Conservation (phyloP, 30 jellyfish, hydroid and myxozoan species). For the Aurelia coerulea region DNA sequence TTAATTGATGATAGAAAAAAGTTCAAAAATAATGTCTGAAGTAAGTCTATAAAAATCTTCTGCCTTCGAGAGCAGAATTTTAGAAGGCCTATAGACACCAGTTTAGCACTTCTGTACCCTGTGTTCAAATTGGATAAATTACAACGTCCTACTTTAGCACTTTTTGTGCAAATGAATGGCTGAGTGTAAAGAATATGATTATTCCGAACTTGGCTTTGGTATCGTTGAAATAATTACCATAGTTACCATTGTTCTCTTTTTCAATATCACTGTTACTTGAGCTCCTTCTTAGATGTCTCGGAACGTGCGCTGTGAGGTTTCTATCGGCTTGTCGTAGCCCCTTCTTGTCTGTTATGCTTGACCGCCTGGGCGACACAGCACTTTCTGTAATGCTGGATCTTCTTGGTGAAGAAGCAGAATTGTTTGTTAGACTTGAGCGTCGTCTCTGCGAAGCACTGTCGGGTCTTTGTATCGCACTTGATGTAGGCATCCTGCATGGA, state of each 20-base stretch:
- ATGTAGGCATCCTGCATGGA: conserved; percentile 51
- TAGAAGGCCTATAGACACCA: too few species aligned
- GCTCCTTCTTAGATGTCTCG: conserved; percentile 46
- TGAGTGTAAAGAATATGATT: too few species aligned
- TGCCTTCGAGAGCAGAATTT: neutral
- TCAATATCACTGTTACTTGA: conserved; percentile 37
- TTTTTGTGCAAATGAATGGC: too few species aligned
- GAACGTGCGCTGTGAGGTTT: conserved; percentile 15
- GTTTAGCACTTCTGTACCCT: too few species aligned
- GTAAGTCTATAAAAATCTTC: neutral
- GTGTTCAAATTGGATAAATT: neutral
- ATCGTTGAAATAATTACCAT: neutral
- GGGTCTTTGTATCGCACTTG: conserved; percentile 46
- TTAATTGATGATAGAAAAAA: too few species aligned
- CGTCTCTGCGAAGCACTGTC: conserved; percentile 29
- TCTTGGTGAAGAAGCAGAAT: neutral
- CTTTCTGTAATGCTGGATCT: conserved; percentile 5
- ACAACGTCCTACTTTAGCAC: neutral
- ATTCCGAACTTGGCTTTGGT: too few species aligned
- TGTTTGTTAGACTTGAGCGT: conserved; percentile 34
- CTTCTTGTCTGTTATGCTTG: conserved; percentile 16
- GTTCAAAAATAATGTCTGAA: too few species aligned
- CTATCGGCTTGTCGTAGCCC: conserved; percentile 14
- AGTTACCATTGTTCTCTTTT: conserved; percentile 17
- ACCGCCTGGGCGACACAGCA: conserved; percentile 24